Conservation (phyloP, 2,888 invertebrate species). For the Achlya flavicornis region DNA sequence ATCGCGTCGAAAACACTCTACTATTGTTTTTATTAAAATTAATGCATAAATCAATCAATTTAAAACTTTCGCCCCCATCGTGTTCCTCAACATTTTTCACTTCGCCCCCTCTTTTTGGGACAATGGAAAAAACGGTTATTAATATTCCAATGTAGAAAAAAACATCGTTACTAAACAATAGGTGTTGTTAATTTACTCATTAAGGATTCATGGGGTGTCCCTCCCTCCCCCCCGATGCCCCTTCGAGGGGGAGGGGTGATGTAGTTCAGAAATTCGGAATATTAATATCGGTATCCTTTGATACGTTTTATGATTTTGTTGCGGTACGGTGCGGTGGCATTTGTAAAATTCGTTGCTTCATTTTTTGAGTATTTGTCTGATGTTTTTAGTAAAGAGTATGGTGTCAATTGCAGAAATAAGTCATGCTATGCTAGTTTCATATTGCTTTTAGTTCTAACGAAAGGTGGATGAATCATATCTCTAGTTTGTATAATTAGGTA, state of each 20-base stretch:
- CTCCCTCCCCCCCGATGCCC: constrained; percentile 30
- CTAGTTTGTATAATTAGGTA: too few relatives aligned
- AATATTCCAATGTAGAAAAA: constrained; percentile 79
- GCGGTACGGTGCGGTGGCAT: constrained; percentile 3
- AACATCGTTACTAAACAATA: constrained; percentile 77
- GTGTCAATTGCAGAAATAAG: too few relatives aligned
- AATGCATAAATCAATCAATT: constrained; percentile 82
- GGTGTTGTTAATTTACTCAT: constrained; percentile 83
- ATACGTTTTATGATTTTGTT: constrained; percentile 17
- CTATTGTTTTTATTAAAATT: constrained; percentile 82
- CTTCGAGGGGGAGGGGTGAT: constrained; percentile 38
- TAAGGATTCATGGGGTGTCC: constrained; percentile 78
- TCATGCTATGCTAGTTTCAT: too few relatives aligned
- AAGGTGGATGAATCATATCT: too few relatives aligned
- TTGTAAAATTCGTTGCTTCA: constrained; percentile 9
- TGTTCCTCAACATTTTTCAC: constrained; percentile 49
- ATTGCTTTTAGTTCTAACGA: too few relatives aligned
- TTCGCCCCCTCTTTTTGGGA: constrained; percentile 52
- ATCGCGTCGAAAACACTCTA: constrained; percentile 68
- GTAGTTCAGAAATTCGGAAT: constrained; percentile 46
- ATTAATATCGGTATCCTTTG: constrained; percentile 38
- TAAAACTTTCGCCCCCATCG: constrained; percentile 53
- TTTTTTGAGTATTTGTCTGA: neutral
- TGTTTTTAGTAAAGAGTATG: too few relatives aligned
- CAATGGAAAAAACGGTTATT: constrained; percentile 76